Base-by-base conservation (phyloP, 1,140 invertebrate species). In the Nasonia longicornis region DNA sequence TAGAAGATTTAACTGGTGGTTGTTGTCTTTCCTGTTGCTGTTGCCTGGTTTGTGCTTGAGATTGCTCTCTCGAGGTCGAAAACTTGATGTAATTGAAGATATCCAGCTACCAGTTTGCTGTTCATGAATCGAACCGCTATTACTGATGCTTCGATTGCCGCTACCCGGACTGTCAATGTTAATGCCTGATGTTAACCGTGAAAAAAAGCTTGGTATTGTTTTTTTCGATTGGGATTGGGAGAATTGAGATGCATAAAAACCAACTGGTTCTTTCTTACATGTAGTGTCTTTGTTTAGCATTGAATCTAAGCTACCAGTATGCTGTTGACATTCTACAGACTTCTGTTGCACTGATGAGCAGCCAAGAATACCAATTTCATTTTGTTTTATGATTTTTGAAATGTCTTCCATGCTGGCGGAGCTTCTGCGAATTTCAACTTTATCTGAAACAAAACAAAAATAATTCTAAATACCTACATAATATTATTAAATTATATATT, bases 391-490 rank as follows among this genome's bases (percentile, higher is more conserved):
- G 31, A 91, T 91, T 77, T 90, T 90, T 16, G 90, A 90, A 42
- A 91, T 91, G 58, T 91, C 89, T 76, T 91, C 90, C 90, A 90
- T 91, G 42, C 89, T 91, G 1, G 89, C 90, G 0, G 89, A 90
- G 71, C 90, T 91, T 14, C 89, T 84, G 16, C 90, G 83, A 29
- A 91, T 91, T 72, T 90, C 89, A 8, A 91, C 81, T 63, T 90
- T 90, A 1, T 85, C 86, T 16, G 87, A 45, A 38, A 10, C 67
- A 82, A 77, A 73, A 4, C 73, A 72, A 20, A 58, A 52, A 16
- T 48, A 79, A 42, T 64, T 64, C 11, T 45, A 2, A 38, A 58
- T 64, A 71, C 22, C 48, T 38, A 42, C 22, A 26, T 52, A 74
- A 71, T 71, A 71, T 35, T 35, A 35, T 35, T 3, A 35, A 35